Evolutionary conservation across 1,140 invertebrate genomes (phyloP), one percentile per base, ranked within the genome.

Genomic region (Bombyx mandarina): DNA sequence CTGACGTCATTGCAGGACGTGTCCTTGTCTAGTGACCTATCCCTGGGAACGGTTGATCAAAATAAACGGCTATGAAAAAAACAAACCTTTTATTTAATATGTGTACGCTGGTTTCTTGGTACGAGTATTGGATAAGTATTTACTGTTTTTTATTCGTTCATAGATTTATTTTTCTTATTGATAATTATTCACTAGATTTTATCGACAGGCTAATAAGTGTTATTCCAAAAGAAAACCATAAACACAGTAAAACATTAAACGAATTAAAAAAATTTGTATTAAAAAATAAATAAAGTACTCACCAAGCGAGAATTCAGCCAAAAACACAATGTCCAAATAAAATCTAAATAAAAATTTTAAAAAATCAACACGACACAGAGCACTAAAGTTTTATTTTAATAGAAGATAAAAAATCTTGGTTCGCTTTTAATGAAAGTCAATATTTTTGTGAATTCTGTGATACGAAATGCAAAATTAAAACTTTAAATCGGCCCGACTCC

Each of bases 1-100:
- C 76, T 86, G 83, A 86, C 83, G 82, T 86, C 83, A 86, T 75
- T 63, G 73, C 72, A 77, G 79, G 80, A 84, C 75, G 79, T 85
- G 80, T 78, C 76, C 79, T 82, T 79, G 68, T 75, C 74, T 82
- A 81, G 75, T 58, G 62, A 73, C 66, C 69, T 71, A 66, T 69
- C 72, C 22, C 26, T 26, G 2, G n/a, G 9, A 47, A 61, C 26
- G 26, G 26, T 35, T 35, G 4, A 35, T 35, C 2, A 35, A 35
- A 35, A 35, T 35, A 35, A 35, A 35, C 26, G 26, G 2, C 26
- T 35, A 43, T 43, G 18, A 52, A 52, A 1, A 52, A 26, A 52
- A 46, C 50, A 52, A 44, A 60, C 43, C 35, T 54, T 54, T 54
- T 52, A 43, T 54, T 7, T 54, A 26, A 49, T 35, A 2, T 35